Conservation (phyloP, 2,888 invertebrate genomes). For the Leptura quadrifasciata region DNA sequence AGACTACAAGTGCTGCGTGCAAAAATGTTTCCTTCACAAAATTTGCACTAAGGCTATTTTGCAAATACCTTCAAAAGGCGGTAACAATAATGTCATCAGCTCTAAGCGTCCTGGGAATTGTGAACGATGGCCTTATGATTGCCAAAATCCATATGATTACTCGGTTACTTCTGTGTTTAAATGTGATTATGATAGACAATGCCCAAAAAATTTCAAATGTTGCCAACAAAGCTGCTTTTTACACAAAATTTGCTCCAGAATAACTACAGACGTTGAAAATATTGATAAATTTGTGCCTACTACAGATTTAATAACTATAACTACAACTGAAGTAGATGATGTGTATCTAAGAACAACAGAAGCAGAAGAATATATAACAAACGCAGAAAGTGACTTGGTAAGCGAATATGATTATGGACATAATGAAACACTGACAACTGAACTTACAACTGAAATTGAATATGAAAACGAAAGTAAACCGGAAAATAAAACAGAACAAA, state of each 20-base stretch:
- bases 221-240: slow-evolving; percentile 48
- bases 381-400: not conserved
- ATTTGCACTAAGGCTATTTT: slow-evolving; percentile 35
- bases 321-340: not conserved
- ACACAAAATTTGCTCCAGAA: slow-evolving; percentile 51
- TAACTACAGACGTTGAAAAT: not conserved
- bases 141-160: slow-evolving; percentile 35
- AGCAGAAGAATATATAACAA: not conserved
- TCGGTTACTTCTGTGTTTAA: slow-evolving; percentile 36
- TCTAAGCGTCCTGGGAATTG: slow-evolving; percentile 34
- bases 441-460: slow-evolving; percentile 18
- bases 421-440: not conserved
- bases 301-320: not conserved
- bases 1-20: slow-evolving; percentile 46
- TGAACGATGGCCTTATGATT: slow-evolving; percentile 45
- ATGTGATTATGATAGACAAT: slow-evolving; percentile 44
- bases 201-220: slow-evolving; percentile 47
- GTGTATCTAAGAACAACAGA: not conserved
- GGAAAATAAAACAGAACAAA: not conserved
- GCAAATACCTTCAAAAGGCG: not conserved
- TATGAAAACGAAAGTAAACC: not conserved
- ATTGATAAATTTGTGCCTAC: not conserved
- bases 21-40: slow-evolving; percentile 50
- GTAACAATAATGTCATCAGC: not conserved
- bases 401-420: not conserved